Base-by-base conservation (phyloP, 2,113 vertebrate species). In the Atherinomorus stipes region DNA sequence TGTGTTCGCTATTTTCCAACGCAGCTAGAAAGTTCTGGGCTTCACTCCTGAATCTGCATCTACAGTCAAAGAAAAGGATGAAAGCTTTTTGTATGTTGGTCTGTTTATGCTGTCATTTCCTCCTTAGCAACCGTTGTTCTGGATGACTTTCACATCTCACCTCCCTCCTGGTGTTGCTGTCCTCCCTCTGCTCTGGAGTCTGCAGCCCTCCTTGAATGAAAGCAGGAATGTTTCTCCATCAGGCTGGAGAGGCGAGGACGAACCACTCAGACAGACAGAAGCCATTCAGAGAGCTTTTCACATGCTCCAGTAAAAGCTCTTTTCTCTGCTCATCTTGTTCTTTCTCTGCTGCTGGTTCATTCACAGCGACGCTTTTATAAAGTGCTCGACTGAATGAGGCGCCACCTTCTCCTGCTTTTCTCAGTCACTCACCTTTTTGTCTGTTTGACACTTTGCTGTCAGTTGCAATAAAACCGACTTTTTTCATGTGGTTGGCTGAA, bases 161-260 rank as follows among this genome's bases (percentile, higher is more conserved):
- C 2, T 21, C 2, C 56, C 53, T 11, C 7, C 19, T 15, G n/a
- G n/a, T 15, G 23, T 23, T 23, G 34, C 34, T 53, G 42, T 19
- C 12, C 22, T 58, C 10, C 11, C 8, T 50, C 18, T 11, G 11
- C 38, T 50, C 64, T 49, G 70, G 12, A 80, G 64, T 83, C 59
- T 80, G 52, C 52, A 47, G 65, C 50, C 54, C 53, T 77, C 13
- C 56, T 66, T 64, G 68, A 72, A 74, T 66, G 67, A 88, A 80
- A 66, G 16, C 47, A 72, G 65, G 75, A 87, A 82, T 57, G 26
- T 67, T 74, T 77, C 56, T 71, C 74, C 59, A 13, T 62, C 59
- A 50, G 22, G 52, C 80, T 86, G 66, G 85, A 85, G 75, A 38
- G 66, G 91, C 92, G 91, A 89, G 90, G 93, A 91, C n/a, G n/a